These are phyloP conservation scores for Acrobasis repandana DNA, from an alignment of 2,888 invertebrate species.

Conservation along the genomic window DNA sequence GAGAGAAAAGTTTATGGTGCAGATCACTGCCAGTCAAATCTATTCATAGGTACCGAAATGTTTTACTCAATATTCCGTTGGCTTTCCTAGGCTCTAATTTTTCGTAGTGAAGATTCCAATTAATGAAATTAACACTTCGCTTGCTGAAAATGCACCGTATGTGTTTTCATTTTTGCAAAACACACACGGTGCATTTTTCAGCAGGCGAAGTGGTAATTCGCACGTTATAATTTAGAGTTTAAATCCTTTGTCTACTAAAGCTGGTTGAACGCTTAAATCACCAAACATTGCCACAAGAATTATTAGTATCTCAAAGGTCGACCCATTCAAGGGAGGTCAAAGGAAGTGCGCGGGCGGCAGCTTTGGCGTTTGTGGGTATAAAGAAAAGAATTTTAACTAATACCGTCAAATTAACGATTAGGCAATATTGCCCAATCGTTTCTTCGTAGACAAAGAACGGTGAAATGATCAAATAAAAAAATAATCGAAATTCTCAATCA, in stretches of 20 bases:
- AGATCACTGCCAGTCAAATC: too few species aligned
- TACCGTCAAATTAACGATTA: slow-evolving; percentile 13
- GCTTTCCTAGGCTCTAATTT: too few species aligned
- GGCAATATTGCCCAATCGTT: slow-evolving; percentile 3
- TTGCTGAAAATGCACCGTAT: too few species aligned
- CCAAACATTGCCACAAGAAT: slow-evolving; percentile 15
- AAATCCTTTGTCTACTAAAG: background rate
- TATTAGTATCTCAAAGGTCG: slow-evolving; percentile 9
- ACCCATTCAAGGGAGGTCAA: slow-evolving; percentile 21
- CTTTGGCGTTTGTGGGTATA: slow-evolving; percentile 17
- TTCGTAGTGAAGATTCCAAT: too few species aligned
- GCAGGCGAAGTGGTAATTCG: too few species aligned
- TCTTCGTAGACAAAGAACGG: background rate
- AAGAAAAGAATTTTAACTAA: slow-evolving; percentile 22
- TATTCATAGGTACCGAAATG: too few species aligned
- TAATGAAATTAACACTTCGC: too few species aligned
- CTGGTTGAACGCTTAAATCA: background rate
- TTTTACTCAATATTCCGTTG: too few species aligned
- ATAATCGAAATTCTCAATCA: slow-evolving; percentile 1
- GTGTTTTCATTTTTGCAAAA: too few species aligned
- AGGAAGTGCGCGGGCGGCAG: slow-evolving; percentile 22
- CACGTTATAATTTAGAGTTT: background rate
- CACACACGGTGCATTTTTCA: too few species aligned
- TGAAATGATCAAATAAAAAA: background rate
- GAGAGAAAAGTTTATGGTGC: too few species aligned